Base-by-base conservation (phyloP, 2,888 invertebrate genomes). In the Monochamus alternatus region DNA sequence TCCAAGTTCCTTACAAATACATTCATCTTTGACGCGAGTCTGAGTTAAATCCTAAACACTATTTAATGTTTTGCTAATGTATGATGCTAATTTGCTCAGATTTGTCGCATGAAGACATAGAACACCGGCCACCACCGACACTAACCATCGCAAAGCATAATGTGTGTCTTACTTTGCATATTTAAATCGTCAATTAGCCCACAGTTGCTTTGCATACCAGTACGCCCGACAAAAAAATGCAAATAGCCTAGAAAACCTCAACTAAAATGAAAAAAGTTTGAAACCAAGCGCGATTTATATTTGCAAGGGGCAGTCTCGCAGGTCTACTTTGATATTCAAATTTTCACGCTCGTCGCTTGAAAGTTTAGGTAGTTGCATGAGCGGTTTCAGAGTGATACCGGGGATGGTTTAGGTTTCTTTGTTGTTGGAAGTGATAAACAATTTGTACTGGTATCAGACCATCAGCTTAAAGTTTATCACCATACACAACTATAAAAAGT, bases 271-370 rank as follows among this genome's bases (percentile, higher is more conserved):
- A 76, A 78, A 76, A 76, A 78, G 78, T 78, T 78, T 74, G 60
- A 76, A 78, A 75, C 73, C 75, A 69, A 71, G 75, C 52, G 75
- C 77, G 69, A 80, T 80, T 78, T 80, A 80, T 80, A 75, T 74
- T 76, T 78, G 71, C 75, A 71, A 59, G 68, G 69, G 47, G 47
- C 73, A 67, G 31, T 73, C 72, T 67, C 71, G 43, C 22, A 55
- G 32, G 69, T 44, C 78, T 73, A 75, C 78, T 80, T 80, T 80
- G 80, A 78, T 80, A 80, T 80, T 80, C 75, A 80, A 78, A 80
- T 80, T 79, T 78, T 80, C 78, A 77, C 77, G 73, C 47, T 30
- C 47, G 22, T 60, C 47, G 59, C 44, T 44, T 30, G 59, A 12
- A 59, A 69, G 30, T 59, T 62, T 51, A 44, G 22, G 22, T 22